Evolutionary conservation across 2,113 vertebrate species (phyloP), one percentile per base, ranked within the genome.

Genomic region (Microcebus tavaratra): DNA sequence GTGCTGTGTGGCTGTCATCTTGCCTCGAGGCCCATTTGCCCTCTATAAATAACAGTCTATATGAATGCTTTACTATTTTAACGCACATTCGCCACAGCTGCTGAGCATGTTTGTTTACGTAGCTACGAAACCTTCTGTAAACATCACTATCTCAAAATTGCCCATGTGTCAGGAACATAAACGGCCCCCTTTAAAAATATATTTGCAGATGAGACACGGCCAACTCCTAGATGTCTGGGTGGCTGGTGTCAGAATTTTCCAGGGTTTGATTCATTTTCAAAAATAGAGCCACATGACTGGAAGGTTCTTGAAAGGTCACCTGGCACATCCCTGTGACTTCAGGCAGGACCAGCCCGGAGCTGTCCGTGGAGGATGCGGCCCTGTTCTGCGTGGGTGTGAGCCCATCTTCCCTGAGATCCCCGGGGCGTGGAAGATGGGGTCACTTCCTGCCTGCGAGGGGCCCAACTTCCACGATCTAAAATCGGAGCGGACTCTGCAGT

Each of bases 41-140:
- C 95, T 94, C 96, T 92, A 95, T 97, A 98, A 98, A 98, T 96
- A 98, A 83, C 96, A 48, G 87, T 48, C 95, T 92, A 0, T 84
- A 75, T 92, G 97, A 97, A 93, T 85, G 84, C 94, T 97, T 94
- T 88, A 97, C 96, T 98, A 98, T 98, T 98, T 97, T 96, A 97
- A 97, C 8, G 72, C 94, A 4, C 13, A 53, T 95, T 97, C 88
- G 87, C 97, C 72, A 82, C 97, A 98, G 98, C 98, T 98, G 98
- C 96, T 34, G 65, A 87, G 39, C 17, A 7, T 95, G 97, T 84
- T 93, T 98, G 96, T 98, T 98, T 98, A 98, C 8, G 36, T 86
- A 83, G 83, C 97, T 90, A 50, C 12, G 97, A 97, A 97, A 61
- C 81, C 82, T 95, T 81, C 95, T 96, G 96, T 97, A 98, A 98